Percentiles rank a stretch among this genome's conserved stretches.
Evolutionary conservation across 2,797 vertebrate species (phyloP).

Genomic region (Benthosema pterotum): DNA sequence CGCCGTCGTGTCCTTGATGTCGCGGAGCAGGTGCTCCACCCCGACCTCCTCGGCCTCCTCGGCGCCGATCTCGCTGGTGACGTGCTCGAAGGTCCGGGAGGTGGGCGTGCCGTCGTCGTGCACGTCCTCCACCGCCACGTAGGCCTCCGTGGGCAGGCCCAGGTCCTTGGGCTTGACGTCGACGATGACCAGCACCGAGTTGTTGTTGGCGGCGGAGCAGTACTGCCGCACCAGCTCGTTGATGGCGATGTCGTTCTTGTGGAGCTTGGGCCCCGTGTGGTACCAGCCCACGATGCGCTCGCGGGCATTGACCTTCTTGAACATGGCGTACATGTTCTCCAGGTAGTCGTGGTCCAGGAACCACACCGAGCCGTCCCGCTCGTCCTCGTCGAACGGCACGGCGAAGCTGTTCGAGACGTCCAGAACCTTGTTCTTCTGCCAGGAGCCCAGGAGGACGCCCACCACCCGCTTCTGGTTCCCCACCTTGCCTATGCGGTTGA

Average conservation of each 20-base stretch:
- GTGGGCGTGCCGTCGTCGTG: conserved; percentile 98
- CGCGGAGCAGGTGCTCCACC: conserved; percentile 95
- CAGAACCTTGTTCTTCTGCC: conserved; percentile 97
- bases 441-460: conserved; percentile 94
- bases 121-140: conserved; percentile 98
- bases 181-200: conserved; percentile 97
- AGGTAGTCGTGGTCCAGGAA: conserved; percentile 98
- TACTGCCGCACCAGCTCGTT: conserved; percentile 99
- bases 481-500: conserved; percentile 98
- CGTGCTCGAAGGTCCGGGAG: conserved; percentile 97
- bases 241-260: conserved; percentile 99
- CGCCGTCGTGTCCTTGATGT: conserved; percentile 98
- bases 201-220: no score
- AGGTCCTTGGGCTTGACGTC: conserved; percentile 99
- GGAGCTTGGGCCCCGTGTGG: conserved; percentile 97
- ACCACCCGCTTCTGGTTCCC: conserved; percentile 98
- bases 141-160: conserved; percentile 96
- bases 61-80: conserved; percentile 97
- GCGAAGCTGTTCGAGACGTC: conserved; percentile 99
- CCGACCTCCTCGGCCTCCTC: conserved; percentile 98
- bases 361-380: conserved; percentile 98
- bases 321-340: conserved; percentile 99
- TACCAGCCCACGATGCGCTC: conserved; percentile 99
- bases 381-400: conserved; percentile 98
- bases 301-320: conserved; percentile 98